A percentile compares a stretch with the other conserved stretches of the same genome.
Conservation (phyloP, 1,140 invertebrate species). For the Halyomorpha halys region DNA sequence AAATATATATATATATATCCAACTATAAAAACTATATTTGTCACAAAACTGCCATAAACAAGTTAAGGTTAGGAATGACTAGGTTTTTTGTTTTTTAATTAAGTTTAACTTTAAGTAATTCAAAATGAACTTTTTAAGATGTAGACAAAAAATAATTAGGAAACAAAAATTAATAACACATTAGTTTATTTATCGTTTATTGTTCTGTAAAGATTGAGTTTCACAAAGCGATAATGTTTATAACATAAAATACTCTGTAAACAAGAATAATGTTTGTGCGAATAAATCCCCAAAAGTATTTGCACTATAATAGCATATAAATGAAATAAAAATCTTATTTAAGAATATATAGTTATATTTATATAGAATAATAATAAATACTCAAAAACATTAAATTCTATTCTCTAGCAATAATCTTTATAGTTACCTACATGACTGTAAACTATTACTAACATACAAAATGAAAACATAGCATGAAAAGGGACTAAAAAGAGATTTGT, state of each 20-base stretch:
- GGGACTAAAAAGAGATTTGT: not conserved
- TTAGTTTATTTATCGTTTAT: too few species aligned
- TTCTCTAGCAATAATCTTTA: not conserved
- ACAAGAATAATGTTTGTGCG: constrained; percentile 3
- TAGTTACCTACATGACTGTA: not conserved
- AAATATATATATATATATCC: too few species aligned
- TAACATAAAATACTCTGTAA: too few species aligned
- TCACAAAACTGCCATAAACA: not conserved
- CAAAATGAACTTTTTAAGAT: too few species aligned
- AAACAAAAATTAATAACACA: too few species aligned
- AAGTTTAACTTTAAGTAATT: too few species aligned
- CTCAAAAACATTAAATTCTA: constrained; percentile 4
- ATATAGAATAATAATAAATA: constrained; percentile 7
- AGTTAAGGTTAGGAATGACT: constrained; percentile 11
- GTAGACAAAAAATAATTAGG: too few species aligned
- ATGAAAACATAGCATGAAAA: constrained; percentile 4
- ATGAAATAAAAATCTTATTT: too few species aligned
- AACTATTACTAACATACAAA: constrained; percentile 10
- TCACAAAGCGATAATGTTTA: too few species aligned
- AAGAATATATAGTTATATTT: too few species aligned
- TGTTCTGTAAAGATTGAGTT: too few species aligned
- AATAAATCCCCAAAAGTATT: not conserved
- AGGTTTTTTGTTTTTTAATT: not conserved
- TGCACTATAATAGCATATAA: not conserved
- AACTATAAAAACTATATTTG: too few species aligned